Evolutionary conservation across 2,797 vertebrate species (phyloP).

Genomic region (Sebastes taczanowskii): DNA sequence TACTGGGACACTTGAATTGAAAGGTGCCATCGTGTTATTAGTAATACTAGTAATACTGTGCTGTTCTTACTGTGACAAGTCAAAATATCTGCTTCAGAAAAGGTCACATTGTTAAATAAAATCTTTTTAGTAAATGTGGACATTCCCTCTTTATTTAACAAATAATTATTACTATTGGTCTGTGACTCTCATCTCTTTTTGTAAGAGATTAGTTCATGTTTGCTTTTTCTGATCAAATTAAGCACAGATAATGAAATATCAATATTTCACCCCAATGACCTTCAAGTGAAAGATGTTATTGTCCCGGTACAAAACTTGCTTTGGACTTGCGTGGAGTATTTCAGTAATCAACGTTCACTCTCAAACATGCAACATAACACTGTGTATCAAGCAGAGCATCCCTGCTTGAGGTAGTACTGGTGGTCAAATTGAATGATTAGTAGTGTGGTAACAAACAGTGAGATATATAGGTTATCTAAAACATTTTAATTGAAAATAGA

Average conservation of each 20-base stretch:
- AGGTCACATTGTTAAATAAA: neutral
- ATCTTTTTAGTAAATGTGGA: neutral
- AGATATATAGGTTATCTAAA: neutral
- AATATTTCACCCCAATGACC: neutral
- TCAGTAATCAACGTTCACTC: neutral
- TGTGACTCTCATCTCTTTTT: neutral
- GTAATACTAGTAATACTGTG: neutral
- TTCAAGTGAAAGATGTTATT: neutral
- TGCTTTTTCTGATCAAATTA: neutral
- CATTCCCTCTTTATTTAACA: neutral
- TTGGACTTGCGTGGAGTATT: neutral
- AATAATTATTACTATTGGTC: neutral
- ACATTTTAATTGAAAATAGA: neutral
- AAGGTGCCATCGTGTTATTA: neutral
- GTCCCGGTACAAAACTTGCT: neutral
- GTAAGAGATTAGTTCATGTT: neutral
- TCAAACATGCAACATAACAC: neutral
- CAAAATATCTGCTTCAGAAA: neutral
- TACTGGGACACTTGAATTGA: too few relatives aligned
- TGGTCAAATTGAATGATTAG: neutral
- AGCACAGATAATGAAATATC: neutral
- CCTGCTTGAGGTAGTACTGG: neutral
- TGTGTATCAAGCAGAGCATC: neutral
- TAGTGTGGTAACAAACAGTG: neutral
- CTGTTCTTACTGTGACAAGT: neutral